phyloP scores from a whole-genome alignment of 2,888 invertebrate species.

The Lamellibrachia satsuma region DNA sequence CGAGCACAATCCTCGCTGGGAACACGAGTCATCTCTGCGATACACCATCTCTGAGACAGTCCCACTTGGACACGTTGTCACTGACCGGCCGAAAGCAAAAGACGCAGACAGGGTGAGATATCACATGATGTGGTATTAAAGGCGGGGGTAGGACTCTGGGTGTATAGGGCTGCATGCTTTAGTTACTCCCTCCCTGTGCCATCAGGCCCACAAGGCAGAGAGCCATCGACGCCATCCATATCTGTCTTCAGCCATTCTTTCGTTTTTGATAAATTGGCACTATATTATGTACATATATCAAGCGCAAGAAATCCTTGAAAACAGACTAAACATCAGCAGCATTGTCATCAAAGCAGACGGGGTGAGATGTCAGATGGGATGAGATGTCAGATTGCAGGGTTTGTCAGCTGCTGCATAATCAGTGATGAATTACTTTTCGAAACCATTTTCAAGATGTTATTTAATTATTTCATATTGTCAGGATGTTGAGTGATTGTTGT shows the following conservation, averaged over 20 bases:
- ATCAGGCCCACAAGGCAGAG: too few relatives aligned
- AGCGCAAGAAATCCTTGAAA: too few relatives aligned
- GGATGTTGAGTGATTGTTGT: background rate
- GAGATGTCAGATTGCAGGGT: background rate
- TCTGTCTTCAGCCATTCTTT: too few relatives aligned
- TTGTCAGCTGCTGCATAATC: background rate
- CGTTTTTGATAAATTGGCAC: too few relatives aligned
- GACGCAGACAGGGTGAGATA: conserved; percentile 37
- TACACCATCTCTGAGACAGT: conserved; percentile 46
- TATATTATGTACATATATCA: too few relatives aligned
- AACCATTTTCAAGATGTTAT: background rate
- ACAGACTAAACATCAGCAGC: background rate
- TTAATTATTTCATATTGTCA: background rate
- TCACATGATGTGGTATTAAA: background rate
- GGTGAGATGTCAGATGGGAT: background rate
- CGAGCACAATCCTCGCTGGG: conserved; percentile 49
- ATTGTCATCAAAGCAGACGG: background rate
- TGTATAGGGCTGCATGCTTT: too few relatives aligned
- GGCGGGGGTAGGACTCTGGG: background rate
- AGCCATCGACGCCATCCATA: too few relatives aligned
- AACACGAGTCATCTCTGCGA: conserved; percentile 30
- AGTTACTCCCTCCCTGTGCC: too few relatives aligned
- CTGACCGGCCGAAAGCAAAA: conserved; percentile 35
- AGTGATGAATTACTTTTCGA: too few relatives aligned
- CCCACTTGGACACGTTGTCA: conserved; percentile 45